Conservation (phyloP, 2,113 vertebrate genomes). For the Proteles cristata region DNA sequence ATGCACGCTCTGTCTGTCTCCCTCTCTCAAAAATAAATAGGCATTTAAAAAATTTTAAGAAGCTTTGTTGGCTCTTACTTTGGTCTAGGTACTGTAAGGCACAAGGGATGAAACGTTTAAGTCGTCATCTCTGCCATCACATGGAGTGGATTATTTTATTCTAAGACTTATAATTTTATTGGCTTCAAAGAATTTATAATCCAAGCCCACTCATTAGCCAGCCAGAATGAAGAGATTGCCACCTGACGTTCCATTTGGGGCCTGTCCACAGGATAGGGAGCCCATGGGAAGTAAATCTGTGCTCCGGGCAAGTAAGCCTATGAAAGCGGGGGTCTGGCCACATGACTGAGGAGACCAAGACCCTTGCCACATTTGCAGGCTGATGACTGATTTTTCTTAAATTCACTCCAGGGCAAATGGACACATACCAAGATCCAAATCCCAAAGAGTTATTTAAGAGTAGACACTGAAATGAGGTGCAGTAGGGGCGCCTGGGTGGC, state of each 20-base stretch:
- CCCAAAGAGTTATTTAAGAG: not conserved
- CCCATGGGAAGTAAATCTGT: accelerated
- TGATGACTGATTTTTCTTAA: not conserved
- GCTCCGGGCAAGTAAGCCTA: accelerated
- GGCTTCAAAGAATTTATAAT: not conserved
- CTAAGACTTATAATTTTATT: not conserved
- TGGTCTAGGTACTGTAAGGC: not conserved
- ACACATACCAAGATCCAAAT: not conserved
- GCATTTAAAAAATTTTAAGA: not conserved
- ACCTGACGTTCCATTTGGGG: not conserved
- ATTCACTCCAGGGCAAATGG: not conserved
- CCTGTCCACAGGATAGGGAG: not conserved
- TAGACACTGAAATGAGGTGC: not conserved
- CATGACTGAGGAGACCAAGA: not conserved
- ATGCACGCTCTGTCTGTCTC: too few relatives aligned
- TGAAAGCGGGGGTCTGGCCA: too few relatives aligned
- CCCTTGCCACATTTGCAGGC: too few relatives aligned
- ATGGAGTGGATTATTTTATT: not conserved
- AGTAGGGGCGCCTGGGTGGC: too few relatives aligned
- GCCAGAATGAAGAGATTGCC: not conserved
- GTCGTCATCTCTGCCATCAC: not conserved
- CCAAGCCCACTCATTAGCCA: not conserved
- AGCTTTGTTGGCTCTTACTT: not conserved
- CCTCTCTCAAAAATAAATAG: too few relatives aligned
- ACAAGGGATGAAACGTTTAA: not conserved